A percentile compares a stretch with the other conserved stretches of the same genome.
Evolutionary conservation across 2,888 invertebrate genomes (phyloP).

Genomic region (Drosophila atripex): DNA sequence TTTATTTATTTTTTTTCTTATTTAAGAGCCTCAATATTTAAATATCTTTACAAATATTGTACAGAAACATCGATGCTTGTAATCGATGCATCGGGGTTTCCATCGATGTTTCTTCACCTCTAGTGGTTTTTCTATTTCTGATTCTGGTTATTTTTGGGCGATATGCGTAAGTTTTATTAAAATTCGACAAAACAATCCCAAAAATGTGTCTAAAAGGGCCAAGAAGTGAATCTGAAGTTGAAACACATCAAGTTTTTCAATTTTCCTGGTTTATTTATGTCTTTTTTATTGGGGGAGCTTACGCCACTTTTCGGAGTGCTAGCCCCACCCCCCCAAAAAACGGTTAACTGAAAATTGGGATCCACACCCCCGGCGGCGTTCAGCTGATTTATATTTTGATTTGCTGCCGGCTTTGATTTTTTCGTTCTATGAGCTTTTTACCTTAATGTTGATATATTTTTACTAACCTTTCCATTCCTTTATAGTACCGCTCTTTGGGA

Average conservation of each 20-base stretch:
- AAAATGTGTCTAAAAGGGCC: not conserved
- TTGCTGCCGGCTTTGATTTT: constrained; percentile 30
- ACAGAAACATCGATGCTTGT: too few relatives aligned
- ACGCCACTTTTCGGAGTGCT: constrained; percentile 34
- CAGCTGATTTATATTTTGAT: constrained; percentile 41
- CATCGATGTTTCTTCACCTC: too few relatives aligned
- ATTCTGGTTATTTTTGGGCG: constrained; percentile 21
- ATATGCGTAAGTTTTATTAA: constrained; percentile 74
- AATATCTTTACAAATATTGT: too few relatives aligned
- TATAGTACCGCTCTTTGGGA: constrained; percentile 75
- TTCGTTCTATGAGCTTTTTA: not conserved
- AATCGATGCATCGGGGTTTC: too few relatives aligned
- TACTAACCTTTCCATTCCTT: constrained; percentile 2
- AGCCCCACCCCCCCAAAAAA: constrained; percentile 16
- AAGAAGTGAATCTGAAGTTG: too few relatives aligned
- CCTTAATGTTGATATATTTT: constrained; percentile 1
- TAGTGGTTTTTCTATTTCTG: constrained; percentile 3
- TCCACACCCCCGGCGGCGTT: not conserved
- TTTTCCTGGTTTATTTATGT: not conserved
- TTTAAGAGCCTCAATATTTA: too few relatives aligned
- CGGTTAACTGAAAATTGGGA: constrained; percentile 9
- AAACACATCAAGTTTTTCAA: not conserved
- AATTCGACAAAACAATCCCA: not conserved
- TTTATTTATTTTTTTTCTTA: too few relatives aligned
- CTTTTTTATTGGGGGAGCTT: constrained; percentile 11